Conservation (phyloP, 2,888 invertebrate species). For the Lasioglossum pauxillum region DNA sequence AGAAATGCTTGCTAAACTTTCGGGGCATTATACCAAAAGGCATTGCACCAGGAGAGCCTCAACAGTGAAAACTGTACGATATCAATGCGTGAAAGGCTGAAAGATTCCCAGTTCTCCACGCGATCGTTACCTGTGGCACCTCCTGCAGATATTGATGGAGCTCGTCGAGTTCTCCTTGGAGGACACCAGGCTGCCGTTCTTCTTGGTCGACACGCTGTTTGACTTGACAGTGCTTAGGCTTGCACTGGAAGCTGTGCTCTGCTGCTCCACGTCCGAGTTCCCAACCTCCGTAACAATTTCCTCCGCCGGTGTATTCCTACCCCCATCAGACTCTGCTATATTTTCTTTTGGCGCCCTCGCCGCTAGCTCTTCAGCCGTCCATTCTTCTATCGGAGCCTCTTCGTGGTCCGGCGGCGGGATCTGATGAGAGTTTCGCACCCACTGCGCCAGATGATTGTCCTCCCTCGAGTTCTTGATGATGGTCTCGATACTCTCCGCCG, state of each 20-base stretch:
- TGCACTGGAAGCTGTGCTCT: conserved; percentile 82
- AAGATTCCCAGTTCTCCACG: not conserved
- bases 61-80: not conserved
- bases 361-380: conserved; percentile 81
- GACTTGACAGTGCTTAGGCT: conserved; percentile 83
- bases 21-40: not conserved
- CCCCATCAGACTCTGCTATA: conserved; percentile 36
- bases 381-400: conserved; percentile 80
- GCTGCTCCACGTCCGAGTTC: conserved; percentile 81
- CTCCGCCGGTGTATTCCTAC: conserved; percentile 68
- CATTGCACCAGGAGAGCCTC: not conserved
- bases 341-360: conserved; percentile 78
- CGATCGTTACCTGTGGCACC: conserved; percentile 81
- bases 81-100: not conserved
- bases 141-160: conserved; percentile 82
- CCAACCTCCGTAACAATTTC: conserved; percentile 71
- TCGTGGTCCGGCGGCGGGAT: conserved; percentile 82
- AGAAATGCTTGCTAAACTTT: not conserved
- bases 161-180: conserved; percentile 76
- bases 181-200: conserved; percentile 76
- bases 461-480: conserved; percentile 67
- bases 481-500: conserved; percentile 73
- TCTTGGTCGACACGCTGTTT: conserved; percentile 75
- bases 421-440: conserved; percentile 82
- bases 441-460: conserved; percentile 80